Evolutionary conservation across 2,888 invertebrate species (phyloP), one percentile per base, ranked within the genome.

Genomic region (Odontothrips loti): DNA sequence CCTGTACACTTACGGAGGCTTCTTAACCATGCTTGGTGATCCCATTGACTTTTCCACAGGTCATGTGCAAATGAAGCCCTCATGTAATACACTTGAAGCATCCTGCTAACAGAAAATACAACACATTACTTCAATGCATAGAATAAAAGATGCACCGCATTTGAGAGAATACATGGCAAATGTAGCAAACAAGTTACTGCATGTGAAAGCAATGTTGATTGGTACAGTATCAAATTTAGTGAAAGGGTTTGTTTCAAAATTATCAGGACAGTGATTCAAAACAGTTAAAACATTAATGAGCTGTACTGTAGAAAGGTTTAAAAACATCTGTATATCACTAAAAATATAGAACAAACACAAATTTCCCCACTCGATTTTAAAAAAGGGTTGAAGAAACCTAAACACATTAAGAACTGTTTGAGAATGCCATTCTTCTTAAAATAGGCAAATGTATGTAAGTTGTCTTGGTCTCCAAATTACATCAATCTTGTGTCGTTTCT

Each of bases 21-120:
- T 27, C 27, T 75, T 75, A 12, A 75, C 23, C 68, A 27, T 12
- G 15, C 17, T 20, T 6, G 58, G 12, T 23, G 27, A 23, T 27
- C 12, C 27, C 68, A 75, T 27, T 20, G 34, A 43, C 68, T 75
- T 75, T 27, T 75, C 27, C 23, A 27, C 27, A 23, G 68, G 68
- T 75, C 68, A 75, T 75, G 68, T 75, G 12, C 68, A 75, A 12
- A 75, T 75, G 68, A 75, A 75, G n/a, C 68, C 68, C 27, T 75
- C 68, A 27, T 75, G 68, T 75, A 75, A 75, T 27, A 75, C 68
- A 75, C 68, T 75, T 23, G 68, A 75, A 27, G 68, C 12, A 27
- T 75, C 68, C 68, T 75, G 68, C 68, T 75, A 27, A 75, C 68
- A 75, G 27, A 75, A 27, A 75, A 23, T 12, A 75, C 23, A 75